Evolutionary conservation across 2,113 vertebrate genomes (phyloP), one percentile per base, ranked within the genome.

Genomic region (Gadus chalcogrammus): DNA sequence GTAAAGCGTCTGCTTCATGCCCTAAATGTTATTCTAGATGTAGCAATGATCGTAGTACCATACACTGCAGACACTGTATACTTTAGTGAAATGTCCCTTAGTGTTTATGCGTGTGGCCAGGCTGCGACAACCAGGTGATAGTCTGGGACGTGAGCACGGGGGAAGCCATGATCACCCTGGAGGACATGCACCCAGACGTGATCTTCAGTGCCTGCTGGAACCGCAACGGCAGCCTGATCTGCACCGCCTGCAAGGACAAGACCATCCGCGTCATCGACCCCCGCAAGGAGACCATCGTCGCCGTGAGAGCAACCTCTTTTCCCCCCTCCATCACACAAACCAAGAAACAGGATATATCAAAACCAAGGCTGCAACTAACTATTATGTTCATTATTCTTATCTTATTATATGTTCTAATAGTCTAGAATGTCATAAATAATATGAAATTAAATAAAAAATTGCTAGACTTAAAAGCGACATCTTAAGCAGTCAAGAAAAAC

Each of bases 61-160:
- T 13, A n/a, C 17, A 38, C 38, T 66, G 3, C 20, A 52, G 62
- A 3, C 24, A 15, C 61, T 16, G 53, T n/a, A 27, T 64, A 52
- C 8, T 52, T 35, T 16, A 1, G 1, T 53, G 58, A 17, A 28
- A n/a, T 67, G 31, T 83, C 9, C 73, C n/a, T 7, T 24, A 24
- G 48, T 2, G 16, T n/a, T 62, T 64, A 5, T 1, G 20, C 70
- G 2, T 74, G 3, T 72, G 16, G 0, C 4, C 58, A 99, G 97
- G 96, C 20, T 94, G 96, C 42, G 97, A 99, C 70, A 99, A 97
- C 9, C 84, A 91, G 72, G 82, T 99, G 83, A 91, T 96, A 79
- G 93, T 99, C 91, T 99, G 97, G 97, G 98, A 99, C 0, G 97
- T 98, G 91, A 95, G 96, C 8, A 97, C 95, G 0, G 94, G 94